Conservation (phyloP, 2,888 invertebrate genomes). For the Laothoe populi region DNA sequence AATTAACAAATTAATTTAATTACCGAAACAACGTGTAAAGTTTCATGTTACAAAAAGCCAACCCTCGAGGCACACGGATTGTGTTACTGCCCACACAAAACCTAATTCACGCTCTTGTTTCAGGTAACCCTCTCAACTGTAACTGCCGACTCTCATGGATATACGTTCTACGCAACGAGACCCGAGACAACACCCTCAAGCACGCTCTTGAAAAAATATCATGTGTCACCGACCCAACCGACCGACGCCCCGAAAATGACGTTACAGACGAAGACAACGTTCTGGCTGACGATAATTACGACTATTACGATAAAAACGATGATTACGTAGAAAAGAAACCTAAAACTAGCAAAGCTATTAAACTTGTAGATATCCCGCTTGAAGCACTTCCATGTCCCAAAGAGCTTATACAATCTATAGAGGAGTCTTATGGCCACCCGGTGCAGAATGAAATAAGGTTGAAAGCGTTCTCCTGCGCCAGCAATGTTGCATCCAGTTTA, state of each 20-base stretch:
- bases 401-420: slow-evolving; percentile 73
- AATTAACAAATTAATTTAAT: slow-evolving; percentile 22
- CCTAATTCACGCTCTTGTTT: slow-evolving; percentile 51
- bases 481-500: slow-evolving; percentile 54
- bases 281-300: slow-evolving; percentile 68
- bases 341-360: slow-evolving; percentile 61
- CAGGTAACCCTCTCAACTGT: slow-evolving; percentile 93
- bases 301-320: slow-evolving; percentile 73
- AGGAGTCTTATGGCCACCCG: slow-evolving; percentile 75
- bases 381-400: slow-evolving; percentile 78
- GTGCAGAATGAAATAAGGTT: slow-evolving; percentile 78
- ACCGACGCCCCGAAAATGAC: slow-evolving; percentile 54
- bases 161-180: slow-evolving; percentile 89
- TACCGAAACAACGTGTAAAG: slow-evolving; percentile 16
- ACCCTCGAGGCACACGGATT: slow-evolving; percentile 15
- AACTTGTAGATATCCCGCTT: slow-evolving; percentile 70
- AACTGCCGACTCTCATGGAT: slow-evolving; percentile 94
- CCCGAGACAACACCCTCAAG: slow-evolving; percentile 87
- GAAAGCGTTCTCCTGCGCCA: slow-evolving; percentile 69
- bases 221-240: slow-evolving; percentile 84
- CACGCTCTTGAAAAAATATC: slow-evolving; percentile 89
- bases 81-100: slow-evolving; percentile 22
- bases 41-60: slow-evolving; percentile 22
- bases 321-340: slow-evolving; percentile 62
- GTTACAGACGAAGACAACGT: slow-evolving; percentile 62